Conservation (phyloP, 2,797 vertebrate genomes). For the Momotus momota region DNA sequence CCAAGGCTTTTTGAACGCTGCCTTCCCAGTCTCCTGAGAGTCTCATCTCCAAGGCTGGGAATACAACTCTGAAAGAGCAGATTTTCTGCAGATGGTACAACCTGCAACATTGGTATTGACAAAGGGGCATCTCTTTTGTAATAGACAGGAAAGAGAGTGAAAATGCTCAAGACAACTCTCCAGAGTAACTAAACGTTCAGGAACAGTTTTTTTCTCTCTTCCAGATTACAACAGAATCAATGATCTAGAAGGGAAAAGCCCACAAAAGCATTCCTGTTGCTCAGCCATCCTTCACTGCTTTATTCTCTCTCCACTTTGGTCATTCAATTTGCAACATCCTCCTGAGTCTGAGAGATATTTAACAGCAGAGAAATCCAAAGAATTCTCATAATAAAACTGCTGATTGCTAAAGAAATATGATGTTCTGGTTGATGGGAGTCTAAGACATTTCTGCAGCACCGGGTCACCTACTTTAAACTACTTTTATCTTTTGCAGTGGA, state of each 20-base stretch:
- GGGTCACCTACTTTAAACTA: not conserved
- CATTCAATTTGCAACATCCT: slow-evolving; percentile 2
- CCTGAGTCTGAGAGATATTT: not conserved
- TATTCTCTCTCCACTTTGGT: not conserved
- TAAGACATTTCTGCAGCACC: not conserved
- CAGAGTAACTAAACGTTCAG: not conserved
- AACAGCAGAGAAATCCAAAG: slow-evolving; percentile 12
- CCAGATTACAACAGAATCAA: not conserved
- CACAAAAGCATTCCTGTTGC: not conserved
- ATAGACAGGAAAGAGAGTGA: not conserved
- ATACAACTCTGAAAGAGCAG: not conserved
- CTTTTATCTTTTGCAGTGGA: not conserved
- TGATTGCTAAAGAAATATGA: not conserved
- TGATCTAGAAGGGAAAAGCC: not conserved
- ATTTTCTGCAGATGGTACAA: not conserved
- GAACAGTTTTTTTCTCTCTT: not conserved
- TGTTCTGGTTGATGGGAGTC: not conserved
- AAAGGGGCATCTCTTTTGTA: not conserved
- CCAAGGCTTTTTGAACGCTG: not conserved
- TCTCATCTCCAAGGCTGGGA: not conserved
- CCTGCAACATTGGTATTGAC: not conserved
- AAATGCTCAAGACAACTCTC: not conserved
- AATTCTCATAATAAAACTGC: not conserved
- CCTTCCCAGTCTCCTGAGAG: not conserved
- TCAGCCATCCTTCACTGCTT: not conserved